phyloP scores from a whole-genome alignment of 2,797 vertebrate species.

The Furcifer pardalis region DNA sequence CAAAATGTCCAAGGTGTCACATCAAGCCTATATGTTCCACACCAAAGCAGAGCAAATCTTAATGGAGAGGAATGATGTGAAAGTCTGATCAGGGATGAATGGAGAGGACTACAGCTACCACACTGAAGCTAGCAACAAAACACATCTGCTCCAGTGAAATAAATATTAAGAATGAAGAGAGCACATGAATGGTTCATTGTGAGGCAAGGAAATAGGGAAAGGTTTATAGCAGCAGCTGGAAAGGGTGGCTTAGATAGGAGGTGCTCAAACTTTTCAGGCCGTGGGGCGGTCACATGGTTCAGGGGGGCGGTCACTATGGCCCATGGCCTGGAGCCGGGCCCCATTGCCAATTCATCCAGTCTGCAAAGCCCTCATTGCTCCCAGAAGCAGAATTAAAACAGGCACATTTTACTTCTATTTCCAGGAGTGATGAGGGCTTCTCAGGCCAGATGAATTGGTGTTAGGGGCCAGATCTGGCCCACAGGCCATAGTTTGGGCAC shows the following conservation, averaged over 20 bases:
- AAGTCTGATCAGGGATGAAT: background rate
- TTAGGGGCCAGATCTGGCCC: no score
- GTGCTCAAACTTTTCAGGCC: no score
- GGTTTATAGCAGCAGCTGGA: constrained; percentile 28
- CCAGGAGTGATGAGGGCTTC: no score
- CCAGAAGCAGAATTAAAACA: no score
- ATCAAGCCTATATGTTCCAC: background rate
- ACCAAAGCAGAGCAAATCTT: background rate
- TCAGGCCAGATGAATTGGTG: no score
- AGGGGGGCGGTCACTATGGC: no score
- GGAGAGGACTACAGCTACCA: background rate
- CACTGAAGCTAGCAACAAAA: background rate
- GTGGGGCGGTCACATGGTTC: no score
- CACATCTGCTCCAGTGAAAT: background rate
- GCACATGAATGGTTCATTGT: constrained; percentile 10
- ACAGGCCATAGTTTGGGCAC: no score
- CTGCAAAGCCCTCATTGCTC: no score
- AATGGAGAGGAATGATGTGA: background rate
- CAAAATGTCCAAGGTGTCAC: background rate
- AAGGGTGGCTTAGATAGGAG: background rate
- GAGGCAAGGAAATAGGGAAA: constrained; percentile 17
- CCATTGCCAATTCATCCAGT: no score
- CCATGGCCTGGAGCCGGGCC: no score
- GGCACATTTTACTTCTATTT: no score
- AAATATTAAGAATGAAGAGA: constrained; percentile 2